These are phyloP conservation scores for Euwallacea fornicatus DNA, from an alignment of 1,140 invertebrate species.

Conservation along the genomic window DNA sequence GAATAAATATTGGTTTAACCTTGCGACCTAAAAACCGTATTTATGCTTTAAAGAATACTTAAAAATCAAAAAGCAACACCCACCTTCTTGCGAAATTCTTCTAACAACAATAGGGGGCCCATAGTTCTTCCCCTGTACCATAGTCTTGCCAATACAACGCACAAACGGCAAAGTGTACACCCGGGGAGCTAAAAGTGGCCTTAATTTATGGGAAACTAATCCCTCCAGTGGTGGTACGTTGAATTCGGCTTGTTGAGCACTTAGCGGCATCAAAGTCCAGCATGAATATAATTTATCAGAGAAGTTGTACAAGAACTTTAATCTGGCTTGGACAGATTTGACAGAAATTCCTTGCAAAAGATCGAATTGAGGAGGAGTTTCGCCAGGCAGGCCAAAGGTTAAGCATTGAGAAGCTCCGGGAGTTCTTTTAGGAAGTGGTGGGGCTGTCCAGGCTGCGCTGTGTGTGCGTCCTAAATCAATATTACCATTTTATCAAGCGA, in stretches of 20 bases:
- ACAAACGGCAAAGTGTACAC: constrained; percentile 69
- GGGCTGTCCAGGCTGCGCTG: constrained; percentile 66
- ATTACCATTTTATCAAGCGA: constrained; percentile 49
- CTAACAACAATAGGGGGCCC: constrained; percentile 69
- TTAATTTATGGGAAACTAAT: constrained; percentile 57
- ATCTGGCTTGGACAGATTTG: constrained; percentile 58
- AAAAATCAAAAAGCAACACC: background rate
- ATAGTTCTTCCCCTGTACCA: constrained; percentile 70
- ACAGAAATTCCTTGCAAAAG: constrained; percentile 58
- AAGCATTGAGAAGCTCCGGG: constrained; percentile 56
- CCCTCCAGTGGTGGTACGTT: constrained; percentile 53
- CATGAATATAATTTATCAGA: constrained; percentile 66
- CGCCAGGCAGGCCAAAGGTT: constrained; percentile 59
- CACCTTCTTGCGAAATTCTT: constrained; percentile 60
- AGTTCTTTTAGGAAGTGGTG: constrained; percentile 55
- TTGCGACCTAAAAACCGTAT: constrained; percentile 51
- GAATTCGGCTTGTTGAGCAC: constrained; percentile 53
- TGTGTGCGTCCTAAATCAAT: constrained; percentile 66
- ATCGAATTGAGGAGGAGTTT: constrained; percentile 63
- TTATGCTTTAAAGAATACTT: background rate
- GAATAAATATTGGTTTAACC: constrained; percentile 63
- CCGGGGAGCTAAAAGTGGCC: constrained; percentile 61
- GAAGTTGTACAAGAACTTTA: constrained; percentile 64
- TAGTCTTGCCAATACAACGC: constrained; percentile 64
- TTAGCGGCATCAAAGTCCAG: constrained; percentile 64